Evolutionary conservation across 2,113 vertebrate species (phyloP), one percentile per base, ranked within the genome.

Genomic region (Hemibagrus wyckioides): DNA sequence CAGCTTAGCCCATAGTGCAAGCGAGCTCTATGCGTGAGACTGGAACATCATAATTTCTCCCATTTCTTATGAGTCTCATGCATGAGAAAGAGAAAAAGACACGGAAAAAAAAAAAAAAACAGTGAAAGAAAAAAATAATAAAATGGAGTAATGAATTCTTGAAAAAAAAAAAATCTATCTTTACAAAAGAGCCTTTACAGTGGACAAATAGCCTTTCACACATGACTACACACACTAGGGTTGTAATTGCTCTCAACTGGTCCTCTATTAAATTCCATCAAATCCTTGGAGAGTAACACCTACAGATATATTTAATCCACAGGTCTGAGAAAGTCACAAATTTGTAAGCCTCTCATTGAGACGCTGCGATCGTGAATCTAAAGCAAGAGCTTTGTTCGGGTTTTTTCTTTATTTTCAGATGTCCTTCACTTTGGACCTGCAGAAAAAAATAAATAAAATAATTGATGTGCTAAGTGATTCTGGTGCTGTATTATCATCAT

Each of bases 321-420:
- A 52, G 77, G 61, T 85, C 48, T 69, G n/a, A 39, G 63, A 63
- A 57, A 80, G 39, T 65, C 77, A 23, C 30, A 80, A 30, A 80
- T 36, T 33, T 54, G n/a, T 33, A 33, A 54, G 76, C 7, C 17
- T 21, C 4, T 4, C 63, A 81, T 39, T 85, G 44, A 36, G 41
- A 30, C 9, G 48, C 41, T 57, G 75, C 76, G 7, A 65, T 36
- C 57, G 33, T 54, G 91, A 90, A 92, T 90, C 91, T 89, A 81
- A 89, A 88, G 89, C 90, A 88, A 90, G 91, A 90, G 84, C 92
- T 92, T 92, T 9, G 33, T 15, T 69, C 19, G 65, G 81, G n/a
- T 50, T 11, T 30, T n/a, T 28, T 93, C 92, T 93, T 93, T 93
- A 94, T 94, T 94, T 50, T 41, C 8, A 69, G 28, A 84, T 91